Percentiles rank a stretch among this genome's conserved stretches.
phyloP scores from a whole-genome alignment of 64 coral and sea anemone genomes.

The Cladopsammia gracilis region DNA sequence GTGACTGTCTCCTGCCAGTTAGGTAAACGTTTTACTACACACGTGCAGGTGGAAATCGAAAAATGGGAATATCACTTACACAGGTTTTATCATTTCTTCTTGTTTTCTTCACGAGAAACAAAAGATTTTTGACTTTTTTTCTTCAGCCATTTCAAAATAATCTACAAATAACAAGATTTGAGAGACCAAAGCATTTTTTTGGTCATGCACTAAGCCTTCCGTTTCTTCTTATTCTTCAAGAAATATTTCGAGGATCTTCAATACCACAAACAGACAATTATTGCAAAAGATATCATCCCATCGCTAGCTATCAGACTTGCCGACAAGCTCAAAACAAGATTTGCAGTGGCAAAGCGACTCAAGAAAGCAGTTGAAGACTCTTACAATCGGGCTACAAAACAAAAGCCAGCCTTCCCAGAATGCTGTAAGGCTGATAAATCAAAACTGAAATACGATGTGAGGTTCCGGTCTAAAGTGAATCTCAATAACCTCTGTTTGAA shows the following conservation, averaged over 20 bases:
- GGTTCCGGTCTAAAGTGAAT: slow-evolving; percentile 33
- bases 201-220: too few species aligned
- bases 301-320: neutral
- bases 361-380: slow-evolving; percentile 43
- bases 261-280: neutral
- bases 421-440: slow-evolving; percentile 51
- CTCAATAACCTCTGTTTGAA: slow-evolving; percentile 1
- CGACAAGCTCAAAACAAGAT: slow-evolving; percentile 53
- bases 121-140: too few species aligned
- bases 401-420: neutral
- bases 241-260: neutral
- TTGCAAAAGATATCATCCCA: neutral
- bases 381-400: neutral
- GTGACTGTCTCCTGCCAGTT: too few species aligned
- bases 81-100: too few species aligned
- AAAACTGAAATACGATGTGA: neutral
- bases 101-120: too few species aligned
- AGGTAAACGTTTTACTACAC: too few species aligned
- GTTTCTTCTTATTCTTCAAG: too few species aligned
- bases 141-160: too few species aligned
- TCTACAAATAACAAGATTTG: too few species aligned
- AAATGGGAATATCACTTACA: too few species aligned
- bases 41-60: too few species aligned
- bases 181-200: too few species aligned
- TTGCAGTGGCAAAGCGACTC: neutral